Percentiles rank a stretch among this genome's conserved stretches.
phyloP scores from a whole-genome alignment of 2,797 vertebrate species.

The Argyrosomus regius region DNA sequence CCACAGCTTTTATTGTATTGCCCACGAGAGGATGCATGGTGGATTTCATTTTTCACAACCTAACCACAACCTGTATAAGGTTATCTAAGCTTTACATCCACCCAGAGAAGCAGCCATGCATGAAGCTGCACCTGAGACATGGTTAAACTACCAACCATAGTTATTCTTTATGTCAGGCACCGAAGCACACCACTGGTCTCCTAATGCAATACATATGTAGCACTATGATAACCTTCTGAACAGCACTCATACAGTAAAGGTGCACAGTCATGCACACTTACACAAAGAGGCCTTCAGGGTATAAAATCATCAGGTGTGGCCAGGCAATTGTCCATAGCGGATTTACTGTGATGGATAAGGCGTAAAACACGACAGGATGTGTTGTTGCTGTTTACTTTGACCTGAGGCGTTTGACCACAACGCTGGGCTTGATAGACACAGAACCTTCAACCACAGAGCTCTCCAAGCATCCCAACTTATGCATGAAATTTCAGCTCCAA shows the following conservation, averaged over 20 bases:
- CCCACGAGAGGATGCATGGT: neutral
- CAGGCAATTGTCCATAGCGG: neutral
- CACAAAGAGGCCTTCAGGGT: neutral
- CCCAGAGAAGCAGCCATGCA: slow-evolving; percentile 7
- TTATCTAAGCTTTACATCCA: slow-evolving; percentile 31
- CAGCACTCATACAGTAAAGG: slow-evolving; percentile 4
- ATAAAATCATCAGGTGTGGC: slow-evolving; percentile 30
- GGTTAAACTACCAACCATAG: slow-evolving; percentile 27
- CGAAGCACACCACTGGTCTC: slow-evolving; percentile 48
- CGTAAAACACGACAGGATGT: slow-evolving; percentile 2
- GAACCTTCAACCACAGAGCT: neutral
- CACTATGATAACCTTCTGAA: neutral
- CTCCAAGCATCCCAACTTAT: neutral
- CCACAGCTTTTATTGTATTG: neutral
- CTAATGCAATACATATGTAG: slow-evolving; percentile 14
- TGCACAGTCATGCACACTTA: neutral
- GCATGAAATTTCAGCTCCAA: slow-evolving; percentile 19
- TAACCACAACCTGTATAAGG: neutral
- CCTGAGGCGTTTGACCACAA: slow-evolving; percentile 17
- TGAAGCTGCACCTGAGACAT: slow-evolving; percentile 31
- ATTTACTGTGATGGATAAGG: slow-evolving; percentile 24
- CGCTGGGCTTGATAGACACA: neutral
- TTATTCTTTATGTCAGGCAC: slow-evolving; percentile 35
- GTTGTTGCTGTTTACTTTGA: neutral
- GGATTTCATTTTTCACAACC: neutral